Base-by-base conservation (phyloP, 2,888 invertebrate genomes). In the Sarcophaga subvicina region DNA sequence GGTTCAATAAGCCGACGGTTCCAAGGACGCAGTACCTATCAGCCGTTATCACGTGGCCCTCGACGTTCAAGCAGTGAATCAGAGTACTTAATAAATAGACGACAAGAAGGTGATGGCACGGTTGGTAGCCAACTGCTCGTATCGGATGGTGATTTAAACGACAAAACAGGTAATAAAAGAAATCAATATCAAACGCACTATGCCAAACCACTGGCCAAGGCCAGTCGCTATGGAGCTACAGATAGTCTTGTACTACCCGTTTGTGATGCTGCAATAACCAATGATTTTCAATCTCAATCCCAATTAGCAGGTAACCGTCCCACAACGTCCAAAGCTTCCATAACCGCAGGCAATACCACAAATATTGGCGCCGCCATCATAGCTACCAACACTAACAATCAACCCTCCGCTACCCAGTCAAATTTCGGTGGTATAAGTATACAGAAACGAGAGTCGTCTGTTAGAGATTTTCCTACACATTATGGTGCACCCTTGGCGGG, bases 1-100 rank as follows among this genome's bases (percentile, higher is more conserved):
- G 96, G 96, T 90, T 96, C 97, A 20, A 95, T 97, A 88, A 97
- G 97, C 91, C 95, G 97, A 66, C 94, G 96, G 87, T 95, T 97
- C 88, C 95, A 97, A 77, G 97, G 97, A n/a, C 95, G 96, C 88
- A 95, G 95, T 72, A 95, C 95, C 93, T 97, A 97, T 93, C 96
- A 96, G 89, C 93, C 92, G 6, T 95, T 97, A 93, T 94, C 97
- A 2, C 95, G 96, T 89, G 96, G 96, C 0, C 91, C 91, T 8
- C 95, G 94, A 67, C 95, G 94, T 71, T 95, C 96, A 83, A 96
- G 96, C 89, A 95, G 94, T 89, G 93, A 93, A 85, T 91, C 93
- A 1, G 93, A 93, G 88, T 92, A 93, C 89, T 90, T 93, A 89
- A 93, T 93, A 4, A 90, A 89, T 82, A 92, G 91, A 77, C 88